Evolutionary conservation across 2,797 vertebrate genomes (phyloP).

Genomic region (Margarornis squamiger): DNA sequence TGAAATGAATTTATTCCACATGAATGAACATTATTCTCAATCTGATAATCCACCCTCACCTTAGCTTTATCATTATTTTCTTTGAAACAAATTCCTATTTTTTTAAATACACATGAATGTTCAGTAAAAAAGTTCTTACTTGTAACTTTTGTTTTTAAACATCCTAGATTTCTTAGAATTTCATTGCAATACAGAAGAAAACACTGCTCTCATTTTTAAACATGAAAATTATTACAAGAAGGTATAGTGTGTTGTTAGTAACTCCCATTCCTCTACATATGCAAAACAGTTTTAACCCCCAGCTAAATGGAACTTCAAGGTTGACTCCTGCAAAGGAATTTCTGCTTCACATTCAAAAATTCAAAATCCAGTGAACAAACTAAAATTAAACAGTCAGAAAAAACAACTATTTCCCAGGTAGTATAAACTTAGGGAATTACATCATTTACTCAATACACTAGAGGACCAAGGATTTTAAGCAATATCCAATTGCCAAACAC

Average conservation of each 20-base stretch:
- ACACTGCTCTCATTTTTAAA: not conserved
- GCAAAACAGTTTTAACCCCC: not conserved
- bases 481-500: not conserved
- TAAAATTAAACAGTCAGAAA: not conserved
- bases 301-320: not conserved
- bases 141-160: not conserved
- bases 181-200: not conserved
- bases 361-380: not conserved
- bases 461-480: not conserved
- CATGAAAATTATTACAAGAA: not conserved
- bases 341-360: not conserved
- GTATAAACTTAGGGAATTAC: not conserved
- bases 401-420: not conserved
- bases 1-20: not conserved
- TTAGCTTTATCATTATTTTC: not conserved
- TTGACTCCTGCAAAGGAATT: not conserved
- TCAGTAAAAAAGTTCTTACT: not conserved
- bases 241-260: not conserved
- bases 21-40: not conserved
- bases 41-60: not conserved
- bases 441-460: not conserved
- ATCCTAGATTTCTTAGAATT: not conserved
- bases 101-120: rapidly evolving
- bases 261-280: rapidly evolving
- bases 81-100: not conserved